These are phyloP conservation scores for Butastur rufipennis DNA, from an alignment of 2,113 vertebrate genomes.

Conservation along the genomic window DNA sequence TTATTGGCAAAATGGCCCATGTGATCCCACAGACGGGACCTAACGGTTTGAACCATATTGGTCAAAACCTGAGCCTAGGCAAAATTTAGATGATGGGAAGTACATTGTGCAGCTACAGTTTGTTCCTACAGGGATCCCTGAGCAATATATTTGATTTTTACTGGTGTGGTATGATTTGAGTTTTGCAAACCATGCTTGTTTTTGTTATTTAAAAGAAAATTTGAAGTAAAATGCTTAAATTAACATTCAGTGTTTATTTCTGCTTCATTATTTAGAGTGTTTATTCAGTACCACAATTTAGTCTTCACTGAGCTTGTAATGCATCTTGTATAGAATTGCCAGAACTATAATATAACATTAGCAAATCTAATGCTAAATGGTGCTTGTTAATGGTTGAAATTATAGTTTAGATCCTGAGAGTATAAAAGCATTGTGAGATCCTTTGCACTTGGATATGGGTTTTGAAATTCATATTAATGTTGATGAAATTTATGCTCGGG, in stretches of 20 bases:
- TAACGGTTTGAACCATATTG: neutral
- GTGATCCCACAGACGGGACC: neutral
- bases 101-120: neutral
- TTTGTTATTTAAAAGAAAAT: neutral
- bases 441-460: neutral
- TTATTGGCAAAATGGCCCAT: neutral
- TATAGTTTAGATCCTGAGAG: constrained; percentile 3
- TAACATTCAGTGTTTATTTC: constrained; percentile 5
- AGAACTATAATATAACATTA: constrained; percentile 45
- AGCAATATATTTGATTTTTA: neutral
- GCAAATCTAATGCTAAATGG: constrained; percentile 48
- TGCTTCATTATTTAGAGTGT: constrained; percentile 39
- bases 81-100: neutral
- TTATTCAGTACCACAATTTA: constrained; percentile 43
- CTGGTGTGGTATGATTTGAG: neutral
- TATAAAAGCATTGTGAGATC: neutral
- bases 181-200: neutral
- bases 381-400: constrained; percentile 46
- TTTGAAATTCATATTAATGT: constrained; percentile 1
- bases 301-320: constrained; percentile 41
- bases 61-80: neutral
- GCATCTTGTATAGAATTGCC: constrained; percentile 29
- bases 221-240: neutral
- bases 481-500: neutral
- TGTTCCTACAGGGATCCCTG: neutral